Conservation (phyloP, 2,888 invertebrate species). For the Digitonthophagus gazella region DNA sequence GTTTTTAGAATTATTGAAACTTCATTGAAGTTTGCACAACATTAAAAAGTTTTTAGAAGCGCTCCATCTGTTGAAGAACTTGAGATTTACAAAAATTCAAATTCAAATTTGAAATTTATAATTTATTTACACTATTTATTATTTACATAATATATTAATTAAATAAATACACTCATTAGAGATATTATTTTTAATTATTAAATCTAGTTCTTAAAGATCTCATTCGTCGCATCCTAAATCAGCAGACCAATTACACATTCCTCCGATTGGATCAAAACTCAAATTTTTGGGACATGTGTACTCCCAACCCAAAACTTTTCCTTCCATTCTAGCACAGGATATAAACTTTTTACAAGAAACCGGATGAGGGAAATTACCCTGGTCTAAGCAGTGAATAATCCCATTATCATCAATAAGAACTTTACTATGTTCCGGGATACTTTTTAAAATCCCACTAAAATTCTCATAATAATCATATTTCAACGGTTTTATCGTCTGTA, state of each 20-base stretch:
- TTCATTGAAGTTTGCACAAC: no score
- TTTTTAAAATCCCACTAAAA: slow-evolving; percentile 56
- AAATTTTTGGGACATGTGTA: slow-evolving; percentile 84
- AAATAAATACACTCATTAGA: neutral
- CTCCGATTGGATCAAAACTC: slow-evolving; percentile 86
- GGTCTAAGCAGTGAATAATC: slow-evolving; percentile 79
- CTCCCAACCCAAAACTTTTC: slow-evolving; percentile 78
- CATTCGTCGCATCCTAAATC: slow-evolving; percentile 72
- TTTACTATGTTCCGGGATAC: slow-evolving; percentile 58
- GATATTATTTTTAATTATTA: neutral
- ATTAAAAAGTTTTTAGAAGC: no score
- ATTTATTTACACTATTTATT: neutral
- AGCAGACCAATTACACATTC: slow-evolving; percentile 88
- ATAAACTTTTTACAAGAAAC: slow-evolving; percentile 88
- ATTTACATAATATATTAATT: slow-evolving; percentile 13
- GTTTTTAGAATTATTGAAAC: no score
- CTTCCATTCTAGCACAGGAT: slow-evolving; percentile 82
- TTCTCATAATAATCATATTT: slow-evolving; percentile 68
- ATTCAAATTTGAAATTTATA: slow-evolving; percentile 8
- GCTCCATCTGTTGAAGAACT: no score
- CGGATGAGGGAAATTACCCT: slow-evolving; percentile 90
- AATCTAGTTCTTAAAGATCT: no score
- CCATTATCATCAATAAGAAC: slow-evolving; percentile 66
- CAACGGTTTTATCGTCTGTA: slow-evolving; percentile 29
- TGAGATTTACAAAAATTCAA: no score